Percentiles rank a stretch among this genome's conserved stretches.
Evolutionary conservation across 2,113 vertebrate genomes (phyloP).

Genomic region (Marmota monax): DNA sequence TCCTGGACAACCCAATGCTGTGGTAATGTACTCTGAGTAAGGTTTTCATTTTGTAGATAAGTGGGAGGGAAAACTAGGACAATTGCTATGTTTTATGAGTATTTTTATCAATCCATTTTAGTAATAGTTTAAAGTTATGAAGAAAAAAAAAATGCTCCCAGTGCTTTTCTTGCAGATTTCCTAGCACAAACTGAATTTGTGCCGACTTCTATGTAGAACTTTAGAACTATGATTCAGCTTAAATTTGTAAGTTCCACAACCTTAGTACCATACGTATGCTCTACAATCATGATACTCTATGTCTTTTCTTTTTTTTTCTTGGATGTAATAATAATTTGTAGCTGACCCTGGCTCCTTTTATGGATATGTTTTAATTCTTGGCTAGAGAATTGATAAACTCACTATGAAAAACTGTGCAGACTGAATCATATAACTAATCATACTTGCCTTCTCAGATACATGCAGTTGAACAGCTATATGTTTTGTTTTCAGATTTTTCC

Average conservation of each 20-base stretch:
- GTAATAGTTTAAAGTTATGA: background rate
- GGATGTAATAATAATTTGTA: background rate
- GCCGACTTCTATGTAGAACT: background rate
- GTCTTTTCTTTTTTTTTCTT: background rate
- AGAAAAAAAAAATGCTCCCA: background rate
- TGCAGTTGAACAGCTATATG: background rate
- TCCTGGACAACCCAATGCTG: constrained; percentile 91
- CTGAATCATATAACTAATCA: background rate
- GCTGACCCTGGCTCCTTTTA: background rate
- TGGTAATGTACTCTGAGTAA: constrained; percentile 85
- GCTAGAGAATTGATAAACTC: background rate
- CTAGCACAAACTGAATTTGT: background rate
- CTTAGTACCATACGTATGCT: background rate
- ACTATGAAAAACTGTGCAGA: background rate
- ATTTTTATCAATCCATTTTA: background rate
- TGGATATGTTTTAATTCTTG: background rate
- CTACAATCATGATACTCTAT: background rate
- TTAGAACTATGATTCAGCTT: background rate
- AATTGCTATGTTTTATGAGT: background rate
- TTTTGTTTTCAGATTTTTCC: background rate
- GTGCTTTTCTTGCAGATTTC: background rate
- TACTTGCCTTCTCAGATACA: background rate
- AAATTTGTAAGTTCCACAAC: background rate
- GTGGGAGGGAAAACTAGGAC: background rate
- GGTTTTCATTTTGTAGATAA: constrained; percentile 39